Conservation (phyloP, 2,797 vertebrate species). For the Macrochelys suwanniensis region DNA sequence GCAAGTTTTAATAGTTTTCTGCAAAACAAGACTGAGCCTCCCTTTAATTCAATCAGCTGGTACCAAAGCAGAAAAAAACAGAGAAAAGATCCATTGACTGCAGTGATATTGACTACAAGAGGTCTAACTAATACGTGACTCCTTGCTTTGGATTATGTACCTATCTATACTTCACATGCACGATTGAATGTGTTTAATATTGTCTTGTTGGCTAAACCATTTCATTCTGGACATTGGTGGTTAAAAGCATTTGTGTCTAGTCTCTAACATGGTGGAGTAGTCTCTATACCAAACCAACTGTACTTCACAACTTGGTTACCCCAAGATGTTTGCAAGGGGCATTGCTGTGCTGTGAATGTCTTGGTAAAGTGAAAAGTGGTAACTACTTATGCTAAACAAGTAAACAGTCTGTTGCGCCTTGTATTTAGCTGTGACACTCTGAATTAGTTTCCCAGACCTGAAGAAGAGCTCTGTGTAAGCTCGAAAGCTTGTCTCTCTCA, state of each 20-base stretch:
- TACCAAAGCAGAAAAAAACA: not conserved
- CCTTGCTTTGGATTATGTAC: not conserved
- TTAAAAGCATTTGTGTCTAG: not conserved
- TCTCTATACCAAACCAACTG: not conserved
- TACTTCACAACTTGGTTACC: not conserved
- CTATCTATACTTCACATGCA: not conserved
- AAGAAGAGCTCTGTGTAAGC: not conserved
- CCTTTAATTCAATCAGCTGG: not conserved
- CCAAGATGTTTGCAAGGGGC: not conserved
- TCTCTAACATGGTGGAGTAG: not conserved
- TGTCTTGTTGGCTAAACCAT: not conserved
- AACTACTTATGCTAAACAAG: not conserved
- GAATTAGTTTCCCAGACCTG: not conserved
- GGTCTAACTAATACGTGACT: not conserved
- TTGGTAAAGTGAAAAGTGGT: not conserved
- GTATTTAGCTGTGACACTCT: not conserved
- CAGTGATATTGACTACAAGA: not conserved
- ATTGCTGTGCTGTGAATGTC: not conserved
- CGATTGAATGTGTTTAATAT: not conserved
- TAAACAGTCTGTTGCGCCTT: not conserved
- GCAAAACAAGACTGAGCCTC: not conserved
- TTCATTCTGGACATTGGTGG: not conserved
- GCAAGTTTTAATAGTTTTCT: not conserved
- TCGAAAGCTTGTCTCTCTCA: not conserved
- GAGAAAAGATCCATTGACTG: not conserved